These are phyloP conservation scores for Origma solitaria DNA, from an alignment of 2,113 vertebrate species.

Conservation along the genomic window DNA sequence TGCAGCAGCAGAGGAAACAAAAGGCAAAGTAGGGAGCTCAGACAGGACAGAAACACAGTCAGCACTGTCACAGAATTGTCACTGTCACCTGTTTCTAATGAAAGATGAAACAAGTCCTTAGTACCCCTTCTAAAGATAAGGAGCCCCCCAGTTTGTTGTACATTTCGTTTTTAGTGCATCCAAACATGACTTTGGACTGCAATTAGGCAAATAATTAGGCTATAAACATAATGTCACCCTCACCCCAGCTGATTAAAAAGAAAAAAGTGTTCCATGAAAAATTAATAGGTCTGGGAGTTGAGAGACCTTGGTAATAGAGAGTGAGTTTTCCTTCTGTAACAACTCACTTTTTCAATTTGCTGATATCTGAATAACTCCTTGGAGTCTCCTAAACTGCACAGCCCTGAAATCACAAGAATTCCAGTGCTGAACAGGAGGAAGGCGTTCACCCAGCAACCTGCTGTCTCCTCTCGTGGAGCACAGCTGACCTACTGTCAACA, in stretches of 20 bases:
- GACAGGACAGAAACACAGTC: not conserved
- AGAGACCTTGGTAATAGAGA: not conserved
- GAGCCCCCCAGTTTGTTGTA: not conserved
- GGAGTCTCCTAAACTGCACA: not conserved
- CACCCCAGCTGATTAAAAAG: not conserved
- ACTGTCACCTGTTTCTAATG: not conserved
- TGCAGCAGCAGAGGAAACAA: not conserved
- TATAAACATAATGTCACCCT: not conserved
- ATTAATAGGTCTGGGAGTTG: constrained; percentile 13
- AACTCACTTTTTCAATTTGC: not conserved
- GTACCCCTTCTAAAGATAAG: not conserved
- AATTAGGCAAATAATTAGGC: not conserved
- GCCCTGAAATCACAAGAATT: not conserved
- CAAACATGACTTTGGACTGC: not conserved
- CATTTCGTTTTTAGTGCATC: not conserved
- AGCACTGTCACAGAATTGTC: not conserved
- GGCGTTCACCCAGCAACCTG: not conserved
- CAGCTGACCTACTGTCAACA: not conserved
- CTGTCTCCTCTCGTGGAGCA: not conserved
- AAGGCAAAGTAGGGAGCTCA: not conserved
- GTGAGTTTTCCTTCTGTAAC: not conserved
- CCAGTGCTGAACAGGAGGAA: not conserved
- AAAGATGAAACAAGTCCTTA: not conserved
- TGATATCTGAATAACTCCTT: not conserved
- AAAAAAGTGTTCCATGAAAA: not conserved